These are phyloP conservation scores for Callimorpha dominula DNA, from an alignment of 2,888 invertebrate genomes.

Conservation along the genomic window DNA sequence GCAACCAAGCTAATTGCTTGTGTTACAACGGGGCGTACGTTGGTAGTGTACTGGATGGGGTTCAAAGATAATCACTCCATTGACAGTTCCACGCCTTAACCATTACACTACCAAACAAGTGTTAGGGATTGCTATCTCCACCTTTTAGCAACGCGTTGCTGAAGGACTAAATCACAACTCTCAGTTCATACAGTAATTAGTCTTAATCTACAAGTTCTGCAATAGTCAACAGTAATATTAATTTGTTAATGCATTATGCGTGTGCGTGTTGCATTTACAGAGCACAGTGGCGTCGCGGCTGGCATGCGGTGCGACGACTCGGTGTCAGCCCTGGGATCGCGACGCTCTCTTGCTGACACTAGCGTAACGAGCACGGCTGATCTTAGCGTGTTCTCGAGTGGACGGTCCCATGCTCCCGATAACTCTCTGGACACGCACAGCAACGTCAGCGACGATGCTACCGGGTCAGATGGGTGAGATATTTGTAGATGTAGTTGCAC, in stretches of 20 bases:
- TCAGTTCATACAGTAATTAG: neutral
- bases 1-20: neutral
- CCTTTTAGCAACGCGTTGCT: neutral
- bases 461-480: conserved; percentile 89
- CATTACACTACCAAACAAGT: neutral
- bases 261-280: conserved; percentile 53
- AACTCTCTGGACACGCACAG: conserved; percentile 92
- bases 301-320: conserved; percentile 87
- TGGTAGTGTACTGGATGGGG: neutral
- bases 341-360: conserved; percentile 93
- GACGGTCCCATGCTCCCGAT: conserved; percentile 90
- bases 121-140: neutral
- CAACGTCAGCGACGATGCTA: conserved; percentile 91
- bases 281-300: conserved; percentile 78
- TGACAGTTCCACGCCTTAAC: neutral
- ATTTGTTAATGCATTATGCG: neutral
- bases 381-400: conserved; percentile 92
- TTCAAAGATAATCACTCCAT: neutral
- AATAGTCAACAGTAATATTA: neutral
- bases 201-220: conserved; percentile 2
- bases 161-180: neutral
- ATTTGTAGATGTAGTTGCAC: conserved; percentile 65
- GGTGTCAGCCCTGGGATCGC: conserved; percentile 90
- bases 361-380: conserved; percentile 95
- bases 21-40: no score